Percentiles rank a stretch among this genome's conserved stretches.
phyloP scores from a whole-genome alignment of 2,797 vertebrate species.

The Pangasius mekongensis region DNA sequence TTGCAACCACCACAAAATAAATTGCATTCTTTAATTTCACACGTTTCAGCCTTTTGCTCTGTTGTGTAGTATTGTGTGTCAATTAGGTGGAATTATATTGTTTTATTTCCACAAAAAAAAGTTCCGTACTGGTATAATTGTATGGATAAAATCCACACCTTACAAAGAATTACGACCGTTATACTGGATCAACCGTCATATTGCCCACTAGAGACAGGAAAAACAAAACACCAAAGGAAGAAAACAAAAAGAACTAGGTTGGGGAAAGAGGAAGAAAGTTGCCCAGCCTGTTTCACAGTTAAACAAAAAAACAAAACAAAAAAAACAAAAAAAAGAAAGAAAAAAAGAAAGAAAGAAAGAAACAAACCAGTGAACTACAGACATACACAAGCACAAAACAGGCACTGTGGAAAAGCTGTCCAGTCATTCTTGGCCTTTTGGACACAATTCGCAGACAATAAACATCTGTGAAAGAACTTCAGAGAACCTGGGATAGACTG shows the following conservation, averaged over 20 bases:
- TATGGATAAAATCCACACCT: background rate
- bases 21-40: background rate
- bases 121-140: too few relatives aligned
- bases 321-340: background rate
- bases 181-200: background rate
- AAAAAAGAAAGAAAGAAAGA: background rate
- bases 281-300: background rate
- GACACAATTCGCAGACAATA: slow-evolving; percentile 25
- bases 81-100: too few relatives aligned
- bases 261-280: background rate
- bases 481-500: slow-evolving; percentile 36
- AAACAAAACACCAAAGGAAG: background rate
- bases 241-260: background rate
- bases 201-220: background rate
- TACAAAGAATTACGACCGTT: background rate
- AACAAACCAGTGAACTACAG: background rate
- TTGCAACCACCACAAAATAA: too few relatives aligned
- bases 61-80: background rate
- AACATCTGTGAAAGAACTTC: slow-evolving; percentile 40
- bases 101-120: background rate
- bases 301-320: background rate
- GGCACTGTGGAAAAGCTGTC: slow-evolving; percentile 1
- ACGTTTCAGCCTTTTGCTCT: background rate
- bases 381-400: background rate
- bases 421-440: slow-evolving; percentile 49